Evolutionary conservation across 2,797 vertebrate species (phyloP).

Genomic region (Ceryle rudis): DNA sequence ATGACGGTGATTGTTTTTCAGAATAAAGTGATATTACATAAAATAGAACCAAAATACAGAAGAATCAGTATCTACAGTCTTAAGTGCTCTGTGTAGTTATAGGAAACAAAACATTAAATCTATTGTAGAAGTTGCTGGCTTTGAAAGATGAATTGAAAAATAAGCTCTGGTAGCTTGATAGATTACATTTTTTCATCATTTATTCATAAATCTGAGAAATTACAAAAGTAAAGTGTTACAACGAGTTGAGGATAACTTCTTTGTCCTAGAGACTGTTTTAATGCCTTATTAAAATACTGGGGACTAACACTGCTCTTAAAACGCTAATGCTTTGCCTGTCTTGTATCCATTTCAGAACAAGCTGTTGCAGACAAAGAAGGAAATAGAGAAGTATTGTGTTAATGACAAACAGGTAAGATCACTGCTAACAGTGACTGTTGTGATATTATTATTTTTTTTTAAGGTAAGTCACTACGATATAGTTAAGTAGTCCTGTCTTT

Average conservation of each 20-base stretch:
- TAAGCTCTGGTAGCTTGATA: background rate
- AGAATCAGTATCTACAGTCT: background rate
- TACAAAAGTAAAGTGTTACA: background rate
- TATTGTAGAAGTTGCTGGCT: background rate
- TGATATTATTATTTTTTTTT: background rate
- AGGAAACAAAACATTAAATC: background rate
- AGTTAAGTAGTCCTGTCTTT: background rate
- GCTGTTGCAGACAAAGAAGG: constrained; percentile 94
- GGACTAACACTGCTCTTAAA: background rate
- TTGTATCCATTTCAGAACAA: constrained; percentile 83
- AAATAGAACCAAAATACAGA: background rate
- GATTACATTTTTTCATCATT: background rate
- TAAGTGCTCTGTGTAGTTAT: background rate
- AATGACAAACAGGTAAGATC: constrained; percentile 95
- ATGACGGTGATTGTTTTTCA: background rate
- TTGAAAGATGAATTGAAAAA: background rate
- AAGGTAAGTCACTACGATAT: background rate
- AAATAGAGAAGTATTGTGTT: constrained; percentile 93
- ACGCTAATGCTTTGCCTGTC: background rate
- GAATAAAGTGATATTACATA: background rate
- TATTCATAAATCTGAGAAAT: background rate
- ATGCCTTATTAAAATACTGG: background rate
- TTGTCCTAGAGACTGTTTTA: background rate
- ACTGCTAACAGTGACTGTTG: background rate
- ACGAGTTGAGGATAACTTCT: background rate